phyloP scores from a whole-genome alignment of 2,888 invertebrate genomes.

The Drosophila robusta region DNA sequence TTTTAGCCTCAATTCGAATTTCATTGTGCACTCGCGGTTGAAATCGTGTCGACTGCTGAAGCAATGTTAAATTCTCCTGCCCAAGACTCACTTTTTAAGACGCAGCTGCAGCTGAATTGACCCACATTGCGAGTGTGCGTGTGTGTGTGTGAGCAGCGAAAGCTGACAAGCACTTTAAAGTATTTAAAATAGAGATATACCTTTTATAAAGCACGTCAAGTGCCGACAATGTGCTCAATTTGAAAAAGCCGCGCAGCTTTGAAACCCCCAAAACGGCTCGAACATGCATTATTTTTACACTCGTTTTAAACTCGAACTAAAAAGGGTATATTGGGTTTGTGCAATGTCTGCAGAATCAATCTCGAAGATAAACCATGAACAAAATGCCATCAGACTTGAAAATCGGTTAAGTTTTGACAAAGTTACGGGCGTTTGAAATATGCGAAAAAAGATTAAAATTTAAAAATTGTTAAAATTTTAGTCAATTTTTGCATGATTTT shows the following conservation, averaged over 20 bases:
- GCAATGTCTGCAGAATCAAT: no score
- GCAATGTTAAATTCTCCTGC: slow-evolving; percentile 15
- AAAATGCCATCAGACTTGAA: no score
- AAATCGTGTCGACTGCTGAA: slow-evolving; percentile 62
- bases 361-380: no score
- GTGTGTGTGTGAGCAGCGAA: slow-evolving; percentile 13
- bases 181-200: slow-evolving; percentile 6
- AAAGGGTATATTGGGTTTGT: no score
- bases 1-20: slow-evolving; percentile 73
- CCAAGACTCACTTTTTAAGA: slow-evolving; percentile 34
- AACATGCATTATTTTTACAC: no score
- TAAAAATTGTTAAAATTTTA: no score
- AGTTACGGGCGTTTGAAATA: no score
- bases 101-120: slow-evolving; percentile 44
- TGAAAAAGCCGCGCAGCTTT: background rate
- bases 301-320: no score
- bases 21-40: slow-evolving; percentile 58
- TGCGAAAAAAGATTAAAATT: no score
- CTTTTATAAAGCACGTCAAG: background rate
- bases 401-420: no score
- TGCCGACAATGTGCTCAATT: slow-evolving; percentile 13
- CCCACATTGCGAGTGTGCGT: slow-evolving; percentile 52
- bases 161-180: slow-evolving; percentile 14
- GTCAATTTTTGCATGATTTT: no score
- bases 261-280: no score